Evolutionary conservation across 2,888 invertebrate species (phyloP), one percentile per base, ranked within the genome.

Genomic region (Lysandra bellargus): DNA sequence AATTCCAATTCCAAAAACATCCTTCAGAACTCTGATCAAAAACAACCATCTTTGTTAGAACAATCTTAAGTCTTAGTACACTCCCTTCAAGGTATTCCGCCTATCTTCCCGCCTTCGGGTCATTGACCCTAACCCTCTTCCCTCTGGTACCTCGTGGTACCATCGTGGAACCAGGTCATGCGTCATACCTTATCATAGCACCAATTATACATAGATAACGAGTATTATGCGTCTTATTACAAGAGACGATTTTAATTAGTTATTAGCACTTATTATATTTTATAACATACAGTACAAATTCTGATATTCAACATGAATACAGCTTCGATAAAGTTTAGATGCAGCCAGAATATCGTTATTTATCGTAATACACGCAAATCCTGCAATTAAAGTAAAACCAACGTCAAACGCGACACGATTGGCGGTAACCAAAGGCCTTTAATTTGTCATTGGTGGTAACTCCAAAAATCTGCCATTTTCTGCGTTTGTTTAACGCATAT

Each of bases 91-190:
- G 4, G 2, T 69, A 14, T 5, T 30, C 23, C 23, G 0, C 23
- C 1, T 64, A 64, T 9, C 14, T 37, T 30, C 61, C 61, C 30
- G 30, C 9, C 14, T 33, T 69, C 17, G 33, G 69, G 33, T 37
- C 17, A 69, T 17, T 37, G 69, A 23, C 69, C 69, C 69, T 69
- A 69, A 69, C 69, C 69, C 69, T 69, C 69, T 69, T 33, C 69
- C 69, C 69, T 69, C 33, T 37, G 69, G 69, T 37, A 69, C 69
- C 69, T 14, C 69, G 69, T 69, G 30, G 69, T 69, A 69, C 69
- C 69, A 33, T 30, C 33, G 12, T 7, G 64, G 33, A 69, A 69
- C 33, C 33, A 69, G 69, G 69, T 69, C 69, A 69, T 33, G 69
- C 69, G 69, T 69, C 69, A 69, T 69, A 69, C 33, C 69, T 33